phyloP scores from a whole-genome alignment of 2,888 invertebrate species.

The Campaea margaritaria region DNA sequence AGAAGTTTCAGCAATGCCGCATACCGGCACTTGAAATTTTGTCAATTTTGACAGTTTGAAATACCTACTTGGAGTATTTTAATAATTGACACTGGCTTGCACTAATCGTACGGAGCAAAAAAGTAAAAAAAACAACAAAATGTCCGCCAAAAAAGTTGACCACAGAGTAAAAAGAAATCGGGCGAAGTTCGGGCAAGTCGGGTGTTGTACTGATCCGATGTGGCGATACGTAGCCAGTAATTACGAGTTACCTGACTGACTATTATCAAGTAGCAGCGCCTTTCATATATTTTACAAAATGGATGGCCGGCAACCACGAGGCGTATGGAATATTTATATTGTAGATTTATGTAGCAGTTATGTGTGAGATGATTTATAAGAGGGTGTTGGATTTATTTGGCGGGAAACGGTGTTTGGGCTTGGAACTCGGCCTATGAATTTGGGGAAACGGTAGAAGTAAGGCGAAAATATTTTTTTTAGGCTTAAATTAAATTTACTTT shows the following conservation, averaged over 20 bases:
- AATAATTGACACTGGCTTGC: too few relatives aligned
- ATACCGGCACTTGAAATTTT: too few relatives aligned
- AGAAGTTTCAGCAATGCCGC: too few relatives aligned
- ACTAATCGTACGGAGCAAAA: too few relatives aligned
- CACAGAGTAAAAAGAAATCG: constrained; percentile 38
- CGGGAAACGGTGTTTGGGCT: constrained; percentile 5
- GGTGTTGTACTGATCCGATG: constrained; percentile 69
- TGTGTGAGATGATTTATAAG: constrained; percentile 63
- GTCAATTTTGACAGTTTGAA: too few relatives aligned
- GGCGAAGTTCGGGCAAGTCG: constrained; percentile 49
- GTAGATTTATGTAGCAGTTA: constrained; percentile 75
- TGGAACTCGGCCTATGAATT: constrained; percentile 6
- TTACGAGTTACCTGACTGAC: constrained; percentile 76
- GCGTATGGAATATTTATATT: constrained; percentile 80
- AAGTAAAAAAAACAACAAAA: too few relatives aligned
- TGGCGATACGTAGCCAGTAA: constrained; percentile 73
- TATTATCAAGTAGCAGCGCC: constrained; percentile 83
- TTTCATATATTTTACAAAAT: constrained; percentile 84
- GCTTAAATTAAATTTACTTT: too few relatives aligned
- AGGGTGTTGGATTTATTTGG: constrained; percentile 44
- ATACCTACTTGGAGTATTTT: too few relatives aligned
- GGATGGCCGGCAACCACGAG: constrained; percentile 70
- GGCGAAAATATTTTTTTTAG: background rate
- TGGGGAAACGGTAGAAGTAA: background rate
- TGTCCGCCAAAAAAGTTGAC: too few relatives aligned